phyloP scores from a whole-genome alignment of 2,113 vertebrate species.

The Entelurus aequoreus region DNA sequence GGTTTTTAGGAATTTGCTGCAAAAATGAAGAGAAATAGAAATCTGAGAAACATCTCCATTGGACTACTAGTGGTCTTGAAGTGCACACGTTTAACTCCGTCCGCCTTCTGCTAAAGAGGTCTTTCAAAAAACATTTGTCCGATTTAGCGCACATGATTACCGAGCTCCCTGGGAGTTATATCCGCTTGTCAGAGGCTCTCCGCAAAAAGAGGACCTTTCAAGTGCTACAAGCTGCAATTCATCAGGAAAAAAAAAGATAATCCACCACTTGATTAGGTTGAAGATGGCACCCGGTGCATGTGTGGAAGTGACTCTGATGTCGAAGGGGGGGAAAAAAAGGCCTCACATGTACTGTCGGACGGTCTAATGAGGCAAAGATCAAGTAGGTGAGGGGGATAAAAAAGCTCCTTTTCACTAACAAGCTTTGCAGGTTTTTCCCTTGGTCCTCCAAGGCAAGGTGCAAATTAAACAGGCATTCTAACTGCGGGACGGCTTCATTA shows the following conservation, averaged over 20 bases:
- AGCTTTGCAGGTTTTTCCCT: conserved; percentile 57
- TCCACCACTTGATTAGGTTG: conserved; percentile 74
- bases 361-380: conserved; percentile 55
- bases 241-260: conserved; percentile 74
- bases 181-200: conserved; percentile 62
- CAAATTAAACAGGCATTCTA: conserved; percentile 47
- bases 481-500: conserved; percentile 53
- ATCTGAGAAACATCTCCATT: neutral
- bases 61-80: conserved; percentile 7
- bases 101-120: conserved; percentile 38
- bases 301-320: conserved; percentile 18
- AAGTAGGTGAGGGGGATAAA: conserved; percentile 37
- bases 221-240: conserved; percentile 71
- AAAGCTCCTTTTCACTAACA: conserved; percentile 56
- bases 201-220: conserved; percentile 70
- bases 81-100: conserved; percentile 39
- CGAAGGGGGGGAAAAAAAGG: conserved; percentile 20
- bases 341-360: conserved; percentile 40
- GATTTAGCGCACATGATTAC: conserved; percentile 75
- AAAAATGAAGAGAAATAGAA: neutral
- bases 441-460: conserved; percentile 72
- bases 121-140: conserved; percentile 73
- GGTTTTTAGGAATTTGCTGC: too few relatives aligned
- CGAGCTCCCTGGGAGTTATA: conserved; percentile 69
- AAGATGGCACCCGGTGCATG: conserved; percentile 64